Percentiles rank a stretch among this genome's conserved stretches.
Evolutionary conservation across 92 coral and sea anemone species (phyloP).

Genomic region (Hydrozoanthus gracilis): DNA sequence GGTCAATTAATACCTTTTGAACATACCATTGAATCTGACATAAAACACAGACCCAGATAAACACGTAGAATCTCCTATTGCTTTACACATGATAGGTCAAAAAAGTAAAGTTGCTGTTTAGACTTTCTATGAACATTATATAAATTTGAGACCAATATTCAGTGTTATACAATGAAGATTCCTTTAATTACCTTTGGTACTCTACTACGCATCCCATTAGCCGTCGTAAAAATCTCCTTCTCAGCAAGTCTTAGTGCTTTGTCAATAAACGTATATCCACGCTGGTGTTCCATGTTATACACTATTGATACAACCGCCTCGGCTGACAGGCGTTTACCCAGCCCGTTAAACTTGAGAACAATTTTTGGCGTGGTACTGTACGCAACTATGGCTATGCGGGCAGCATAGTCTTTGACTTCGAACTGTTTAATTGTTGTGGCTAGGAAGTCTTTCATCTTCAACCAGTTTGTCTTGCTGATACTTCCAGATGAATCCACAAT

Average conservation of each 20-base stretch:
- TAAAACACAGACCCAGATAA: too few species aligned
- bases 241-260: constrained; percentile 43
- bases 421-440: constrained; percentile 16
- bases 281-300: constrained; percentile 11
- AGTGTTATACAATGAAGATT: not conserved
- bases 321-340: not conserved
- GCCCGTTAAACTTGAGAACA: constrained; percentile 27
- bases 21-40: too few species aligned
- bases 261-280: constrained; percentile 36
- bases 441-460: constrained; percentile 38
- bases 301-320: not conserved
- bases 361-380: constrained; percentile 11
- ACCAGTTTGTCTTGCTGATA: constrained; percentile 17
- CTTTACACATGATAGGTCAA: too few species aligned
- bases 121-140: not conserved
- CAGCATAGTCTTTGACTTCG: constrained; percentile 12
- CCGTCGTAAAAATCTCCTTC: constrained; percentile 31
- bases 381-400: constrained; percentile 22
- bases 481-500: constrained; percentile 49
- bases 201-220: constrained; percentile 38
- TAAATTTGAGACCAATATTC: not conserved
- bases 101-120: too few species aligned
- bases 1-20: too few species aligned
- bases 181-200: constrained; percentile 30
- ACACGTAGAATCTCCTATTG: too few species aligned